Percentiles rank a stretch among this genome's conserved stretches.
phyloP scores from a whole-genome alignment of 2,113 vertebrate genomes.

The Atrichornis clamosus region DNA sequence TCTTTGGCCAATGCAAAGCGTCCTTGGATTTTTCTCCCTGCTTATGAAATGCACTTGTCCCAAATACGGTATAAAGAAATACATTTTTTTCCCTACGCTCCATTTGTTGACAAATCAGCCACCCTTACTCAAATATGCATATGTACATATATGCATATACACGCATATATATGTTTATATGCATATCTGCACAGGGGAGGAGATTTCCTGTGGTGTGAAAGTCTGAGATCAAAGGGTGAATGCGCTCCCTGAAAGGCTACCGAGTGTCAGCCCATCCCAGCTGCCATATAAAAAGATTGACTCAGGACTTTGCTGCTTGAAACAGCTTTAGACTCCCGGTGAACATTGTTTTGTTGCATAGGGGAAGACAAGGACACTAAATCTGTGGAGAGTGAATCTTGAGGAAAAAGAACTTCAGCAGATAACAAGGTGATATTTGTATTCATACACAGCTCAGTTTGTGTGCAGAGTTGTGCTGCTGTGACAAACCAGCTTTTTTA shows the following conservation, averaged over 20 bases:
- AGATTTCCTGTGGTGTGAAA: background rate
- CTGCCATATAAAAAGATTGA: background rate
- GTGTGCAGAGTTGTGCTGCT: background rate
- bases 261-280: background rate
- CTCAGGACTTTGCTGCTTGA: background rate
- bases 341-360: background rate
- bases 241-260: background rate
- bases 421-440: background rate
- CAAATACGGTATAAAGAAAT: background rate
- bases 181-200: accelerated
- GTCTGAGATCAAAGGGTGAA: background rate
- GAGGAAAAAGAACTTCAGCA: background rate
- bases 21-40: background rate
- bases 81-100: background rate
- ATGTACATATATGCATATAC: accelerated
- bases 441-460: background rate
- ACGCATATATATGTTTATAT: background rate
- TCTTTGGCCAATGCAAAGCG: background rate
- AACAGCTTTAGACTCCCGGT: background rate
- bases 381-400: background rate
- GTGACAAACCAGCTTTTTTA: background rate
- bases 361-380: background rate
- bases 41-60: background rate
- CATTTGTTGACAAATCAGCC: background rate
- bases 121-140: background rate